A percentile compares a stretch with the other conserved stretches of the same genome.
phyloP scores from a whole-genome alignment of 2,113 vertebrate genomes.

The Proteles cristata region DNA sequence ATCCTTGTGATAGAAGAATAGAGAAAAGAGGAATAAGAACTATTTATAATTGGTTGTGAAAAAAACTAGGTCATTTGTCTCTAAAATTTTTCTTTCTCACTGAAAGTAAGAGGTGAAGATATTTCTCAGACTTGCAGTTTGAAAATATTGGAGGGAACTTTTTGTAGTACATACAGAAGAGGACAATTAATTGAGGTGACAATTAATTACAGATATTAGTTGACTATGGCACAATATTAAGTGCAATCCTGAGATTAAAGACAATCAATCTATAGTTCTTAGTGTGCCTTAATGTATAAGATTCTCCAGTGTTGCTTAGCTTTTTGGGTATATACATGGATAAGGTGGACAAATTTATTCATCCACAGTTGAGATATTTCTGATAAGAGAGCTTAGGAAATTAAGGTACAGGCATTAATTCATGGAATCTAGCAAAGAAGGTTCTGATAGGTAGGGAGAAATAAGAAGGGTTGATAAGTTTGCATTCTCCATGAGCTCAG shows the following conservation, averaged over 20 bases:
- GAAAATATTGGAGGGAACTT: neutral
- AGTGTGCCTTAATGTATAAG: neutral
- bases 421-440: neutral
- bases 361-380: neutral
- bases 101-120: neutral
- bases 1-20: neutral
- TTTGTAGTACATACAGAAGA: neutral
- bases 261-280: neutral
- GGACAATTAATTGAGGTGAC: neutral
- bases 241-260: neutral
- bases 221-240: neutral
- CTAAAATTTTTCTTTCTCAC: neutral
- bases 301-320: neutral
- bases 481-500: neutral
- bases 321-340: neutral
- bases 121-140: neutral
- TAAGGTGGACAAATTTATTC: neutral
- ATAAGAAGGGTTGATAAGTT: neutral
- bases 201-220: neutral
- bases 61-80: neutral
- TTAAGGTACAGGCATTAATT: neutral
- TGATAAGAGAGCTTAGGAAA: neutral
- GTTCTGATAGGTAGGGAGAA: neutral
- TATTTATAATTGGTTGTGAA: neutral
- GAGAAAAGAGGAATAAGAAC: neutral